Evolutionary conservation across 37 sponge, comb jelly and placozoan species (phyloP).

Genomic region (Hexactinellida sp.): DNA sequence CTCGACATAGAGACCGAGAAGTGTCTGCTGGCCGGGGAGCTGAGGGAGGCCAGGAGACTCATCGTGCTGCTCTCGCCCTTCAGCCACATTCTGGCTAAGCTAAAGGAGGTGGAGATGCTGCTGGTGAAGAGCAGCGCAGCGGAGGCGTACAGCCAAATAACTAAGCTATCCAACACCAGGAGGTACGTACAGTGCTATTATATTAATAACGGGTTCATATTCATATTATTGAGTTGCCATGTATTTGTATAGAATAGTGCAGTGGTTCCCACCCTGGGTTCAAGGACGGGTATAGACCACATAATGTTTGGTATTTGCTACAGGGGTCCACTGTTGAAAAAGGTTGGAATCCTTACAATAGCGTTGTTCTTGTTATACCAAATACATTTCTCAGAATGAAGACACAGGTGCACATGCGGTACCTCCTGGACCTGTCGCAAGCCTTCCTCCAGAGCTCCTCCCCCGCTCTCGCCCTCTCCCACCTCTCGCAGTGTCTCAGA

Average conservation of each 20-base stretch:
- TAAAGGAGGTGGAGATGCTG: neutral
- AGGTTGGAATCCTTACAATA: too few species aligned
- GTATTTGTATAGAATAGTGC: too few species aligned
- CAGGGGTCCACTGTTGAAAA: too few species aligned
- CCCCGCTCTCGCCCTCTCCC: neutral
- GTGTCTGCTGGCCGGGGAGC: neutral
- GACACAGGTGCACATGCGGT: neutral
- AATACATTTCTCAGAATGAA: neutral
- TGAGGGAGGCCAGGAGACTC: neutral
- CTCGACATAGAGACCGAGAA: neutral
- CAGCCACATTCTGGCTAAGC: neutral
- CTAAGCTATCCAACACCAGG: neutral
- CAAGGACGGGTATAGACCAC: too few species aligned
- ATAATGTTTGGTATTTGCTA: too few species aligned
- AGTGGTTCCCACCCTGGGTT: too few species aligned
- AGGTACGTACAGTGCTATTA: too few species aligned
- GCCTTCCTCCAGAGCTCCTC: neutral
- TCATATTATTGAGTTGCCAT: too few species aligned
- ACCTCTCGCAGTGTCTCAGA: neutral
- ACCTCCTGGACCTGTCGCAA: neutral
- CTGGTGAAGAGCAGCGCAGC: neutral
- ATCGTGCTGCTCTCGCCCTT: neutral
- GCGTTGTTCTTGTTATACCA: too few species aligned
- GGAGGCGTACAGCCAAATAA: neutral
- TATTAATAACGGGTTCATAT: too few species aligned